These are phyloP conservation scores for Picathartes gymnocephalus DNA, from an alignment of 2,113 vertebrate genomes.

Conservation along the genomic window DNA sequence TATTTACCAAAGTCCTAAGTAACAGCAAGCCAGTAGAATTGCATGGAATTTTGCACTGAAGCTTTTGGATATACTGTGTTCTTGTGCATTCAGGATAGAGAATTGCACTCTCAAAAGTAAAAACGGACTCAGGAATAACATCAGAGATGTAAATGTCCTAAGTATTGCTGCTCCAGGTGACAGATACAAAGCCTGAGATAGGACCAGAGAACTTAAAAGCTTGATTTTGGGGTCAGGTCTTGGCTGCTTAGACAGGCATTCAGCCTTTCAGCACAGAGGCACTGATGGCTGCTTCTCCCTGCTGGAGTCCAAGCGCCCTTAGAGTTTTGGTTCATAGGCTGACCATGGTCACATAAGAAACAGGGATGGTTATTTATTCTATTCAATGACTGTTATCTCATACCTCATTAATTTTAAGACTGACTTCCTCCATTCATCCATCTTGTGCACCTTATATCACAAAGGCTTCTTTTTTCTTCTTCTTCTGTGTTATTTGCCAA, in stretches of 20 bases:
- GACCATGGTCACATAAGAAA: background rate
- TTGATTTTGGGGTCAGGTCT: background rate
- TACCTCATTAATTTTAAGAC: background rate
- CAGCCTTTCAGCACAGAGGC: background rate
- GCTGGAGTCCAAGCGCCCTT: background rate
- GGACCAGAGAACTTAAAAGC: background rate
- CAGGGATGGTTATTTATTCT: background rate
- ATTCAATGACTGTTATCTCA: background rate
- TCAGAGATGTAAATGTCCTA: background rate
- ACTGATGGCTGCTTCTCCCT: background rate
- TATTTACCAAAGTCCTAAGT: background rate
- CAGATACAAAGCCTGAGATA: background rate
- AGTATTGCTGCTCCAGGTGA: background rate
- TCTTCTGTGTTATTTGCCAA: background rate
- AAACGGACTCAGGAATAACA: background rate
- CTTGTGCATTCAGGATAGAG: background rate
- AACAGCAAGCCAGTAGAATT: background rate
- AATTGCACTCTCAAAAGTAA: background rate
- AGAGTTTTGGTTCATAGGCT: background rate
- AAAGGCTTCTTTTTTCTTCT: background rate
- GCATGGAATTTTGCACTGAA: background rate
- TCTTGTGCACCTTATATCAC: background rate
- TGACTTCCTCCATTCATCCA: background rate
- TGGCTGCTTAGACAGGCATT: rapidly evolving
- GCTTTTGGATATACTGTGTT: background rate